Conservation (phyloP, 2,888 invertebrate species). For the Ochlodes sylvanus region DNA sequence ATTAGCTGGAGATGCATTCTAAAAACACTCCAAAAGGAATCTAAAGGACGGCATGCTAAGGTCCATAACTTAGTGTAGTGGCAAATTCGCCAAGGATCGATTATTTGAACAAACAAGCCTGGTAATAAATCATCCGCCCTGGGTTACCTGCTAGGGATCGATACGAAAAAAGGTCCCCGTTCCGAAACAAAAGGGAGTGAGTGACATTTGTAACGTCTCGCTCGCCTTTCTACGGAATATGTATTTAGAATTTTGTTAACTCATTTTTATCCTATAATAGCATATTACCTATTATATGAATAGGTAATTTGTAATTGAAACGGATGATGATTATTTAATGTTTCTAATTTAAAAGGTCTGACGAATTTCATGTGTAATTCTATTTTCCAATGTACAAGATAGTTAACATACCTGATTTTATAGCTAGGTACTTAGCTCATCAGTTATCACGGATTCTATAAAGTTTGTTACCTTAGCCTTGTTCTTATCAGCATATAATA, state of each 20-base stretch:
- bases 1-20: slow-evolving; percentile 69
- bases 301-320: too few species aligned
- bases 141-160: slow-evolving; percentile 79
- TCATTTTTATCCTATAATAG: slow-evolving; percentile 16
- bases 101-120: slow-evolving; percentile 82
- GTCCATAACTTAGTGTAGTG: slow-evolving; percentile 38
- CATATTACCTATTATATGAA: background rate
- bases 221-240: slow-evolving; percentile 42
- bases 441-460: too few species aligned
- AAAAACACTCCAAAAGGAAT: slow-evolving; percentile 10
- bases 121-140: slow-evolving; percentile 81
- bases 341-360: too few species aligned
- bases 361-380: too few species aligned
- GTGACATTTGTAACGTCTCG: slow-evolving; percentile 70
- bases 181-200: slow-evolving; percentile 75
- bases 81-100: slow-evolving; percentile 68
- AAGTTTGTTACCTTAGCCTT: too few species aligned
- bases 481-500: too few species aligned
- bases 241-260: slow-evolving; percentile 36
- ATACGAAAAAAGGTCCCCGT: slow-evolving; percentile 71
- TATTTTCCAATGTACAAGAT: too few species aligned
- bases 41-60: slow-evolving; percentile 12
- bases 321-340: too few species aligned
- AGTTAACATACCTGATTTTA: too few species aligned
- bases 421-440: too few species aligned